Conservation (phyloP, 1,140 invertebrate genomes). For the Melitaea cinxia region DNA sequence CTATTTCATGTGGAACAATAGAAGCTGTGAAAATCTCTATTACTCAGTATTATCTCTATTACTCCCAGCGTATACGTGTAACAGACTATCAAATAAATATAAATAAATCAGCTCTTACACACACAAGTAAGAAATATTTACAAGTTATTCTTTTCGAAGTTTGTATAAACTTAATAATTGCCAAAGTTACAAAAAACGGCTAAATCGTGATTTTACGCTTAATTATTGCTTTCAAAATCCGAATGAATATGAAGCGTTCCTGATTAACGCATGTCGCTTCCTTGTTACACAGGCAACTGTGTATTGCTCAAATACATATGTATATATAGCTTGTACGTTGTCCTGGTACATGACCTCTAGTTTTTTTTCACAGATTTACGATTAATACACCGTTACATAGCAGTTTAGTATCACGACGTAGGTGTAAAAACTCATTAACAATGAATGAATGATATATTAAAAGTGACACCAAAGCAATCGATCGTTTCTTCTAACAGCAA, state of each 20-base stretch:
- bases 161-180: neutral
- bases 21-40: slow-evolving; percentile 4
- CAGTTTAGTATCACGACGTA: slow-evolving; percentile 24
- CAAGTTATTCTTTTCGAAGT: neutral
- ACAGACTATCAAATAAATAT: neutral
- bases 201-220: neutral
- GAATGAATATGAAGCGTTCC: neutral
- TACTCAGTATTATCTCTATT: too few relatives aligned
- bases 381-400: slow-evolving; percentile 28
- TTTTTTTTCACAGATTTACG: slow-evolving; percentile 34
- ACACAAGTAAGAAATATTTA: neutral
- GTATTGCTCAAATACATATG: slow-evolving; percentile 9
- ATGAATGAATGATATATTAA: neutral
- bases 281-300: neutral
- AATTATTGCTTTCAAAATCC: neutral
- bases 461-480: neutral
- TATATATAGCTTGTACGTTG: slow-evolving; percentile 1
- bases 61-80: neutral
- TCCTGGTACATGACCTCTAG: slow-evolving; percentile 33
- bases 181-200: neutral
- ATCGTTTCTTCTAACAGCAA: too few relatives aligned
- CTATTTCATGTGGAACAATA: slow-evolving; percentile 16
- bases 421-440: slow-evolving; percentile 21
- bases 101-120: too few relatives aligned
- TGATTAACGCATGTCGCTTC: neutral